Evolutionary conservation across 2,113 vertebrate genomes (phyloP), one percentile per base, ranked within the genome.

Genomic region (Antechinus stuartii): DNA sequence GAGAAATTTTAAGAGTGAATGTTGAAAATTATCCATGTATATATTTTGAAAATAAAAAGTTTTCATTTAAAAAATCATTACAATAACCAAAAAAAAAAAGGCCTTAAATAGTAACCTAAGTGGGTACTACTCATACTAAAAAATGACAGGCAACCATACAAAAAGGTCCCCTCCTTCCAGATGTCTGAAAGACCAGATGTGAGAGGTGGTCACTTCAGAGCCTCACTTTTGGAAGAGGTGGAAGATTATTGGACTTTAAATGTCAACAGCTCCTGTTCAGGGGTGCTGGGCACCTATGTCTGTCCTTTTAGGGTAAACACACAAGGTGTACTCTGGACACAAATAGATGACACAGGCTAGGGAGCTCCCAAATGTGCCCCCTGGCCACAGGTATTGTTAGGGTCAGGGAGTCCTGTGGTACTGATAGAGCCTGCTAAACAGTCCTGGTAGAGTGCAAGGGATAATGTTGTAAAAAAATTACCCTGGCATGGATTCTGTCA

Each of bases 321-420:
- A 90, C 90, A 90, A 50, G 27, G 14, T 90, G 90, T 90, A 90
- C 90, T 90, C 90, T 90, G 90, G 49, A 90, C 90, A 90, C 90
- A 90, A 90, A 90, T 90, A 90, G 49, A 90, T 23, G 22, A 90
- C 9, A 50, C 25, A 27, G 4, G 9, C 47, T 50, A 30, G 68
- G 16, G 42, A 5, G n/a, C 19, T 84, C 68, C 68, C 19, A 8
- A 42, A 84, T 84, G 35, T 84, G 61, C 12, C 30, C 61, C 35
- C 12, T n/a, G 68, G n/a, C 68, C 19, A 84, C 50, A 52, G 50
- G 50, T 52, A 52, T 52, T 52, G 50, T 52, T 52, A 84, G 68
- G 5, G 16, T 14, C 61, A n/a, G 61, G 61, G 35, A 76, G 3
- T 35, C 35, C 35, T n/a, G 30, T 76, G 35, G 14, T n/a, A 76